These are phyloP conservation scores for Agapostemon virescens DNA, from an alignment of 2,888 invertebrate species.

Conservation along the genomic window DNA sequence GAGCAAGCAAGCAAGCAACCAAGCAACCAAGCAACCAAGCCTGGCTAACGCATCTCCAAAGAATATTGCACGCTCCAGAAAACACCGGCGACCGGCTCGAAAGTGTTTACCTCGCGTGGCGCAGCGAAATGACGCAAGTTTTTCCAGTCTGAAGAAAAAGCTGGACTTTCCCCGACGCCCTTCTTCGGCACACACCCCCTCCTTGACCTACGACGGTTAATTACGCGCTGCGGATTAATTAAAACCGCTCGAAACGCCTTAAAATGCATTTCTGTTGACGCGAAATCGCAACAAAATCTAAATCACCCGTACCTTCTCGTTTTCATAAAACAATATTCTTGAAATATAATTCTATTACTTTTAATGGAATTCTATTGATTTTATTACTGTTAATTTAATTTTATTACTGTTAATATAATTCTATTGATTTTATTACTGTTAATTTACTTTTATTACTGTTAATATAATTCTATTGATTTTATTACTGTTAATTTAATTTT, in stretches of 20 bases:
- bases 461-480: too few relatives aligned
- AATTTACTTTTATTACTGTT: too few relatives aligned
- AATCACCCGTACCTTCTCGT: too few relatives aligned
- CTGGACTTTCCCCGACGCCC: not conserved
- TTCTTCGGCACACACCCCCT: not conserved
- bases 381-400: too few relatives aligned
- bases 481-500: too few relatives aligned
- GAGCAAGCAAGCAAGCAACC: not conserved
- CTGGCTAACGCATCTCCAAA: not conserved
- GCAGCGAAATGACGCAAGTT: conserved; percentile 5
- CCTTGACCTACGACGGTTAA: conserved; percentile 1
- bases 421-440: too few relatives aligned
- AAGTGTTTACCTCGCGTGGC: conserved; percentile 9
- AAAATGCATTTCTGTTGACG: not conserved
- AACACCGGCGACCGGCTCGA: conserved; percentile 12
- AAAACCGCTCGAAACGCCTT: not conserved
- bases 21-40: not conserved
- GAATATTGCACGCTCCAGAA: conserved; percentile 17
- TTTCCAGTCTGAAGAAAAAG: not conserved
- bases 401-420: too few relatives aligned
- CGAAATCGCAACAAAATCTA: too few relatives aligned
- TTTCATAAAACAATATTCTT: too few relatives aligned
- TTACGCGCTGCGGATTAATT: conserved; percentile 7
- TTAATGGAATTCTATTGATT: too few relatives aligned
- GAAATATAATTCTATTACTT: too few relatives aligned